Conservation (phyloP, 2,888 invertebrate genomes). For the Lasioglossum malachurum region DNA sequence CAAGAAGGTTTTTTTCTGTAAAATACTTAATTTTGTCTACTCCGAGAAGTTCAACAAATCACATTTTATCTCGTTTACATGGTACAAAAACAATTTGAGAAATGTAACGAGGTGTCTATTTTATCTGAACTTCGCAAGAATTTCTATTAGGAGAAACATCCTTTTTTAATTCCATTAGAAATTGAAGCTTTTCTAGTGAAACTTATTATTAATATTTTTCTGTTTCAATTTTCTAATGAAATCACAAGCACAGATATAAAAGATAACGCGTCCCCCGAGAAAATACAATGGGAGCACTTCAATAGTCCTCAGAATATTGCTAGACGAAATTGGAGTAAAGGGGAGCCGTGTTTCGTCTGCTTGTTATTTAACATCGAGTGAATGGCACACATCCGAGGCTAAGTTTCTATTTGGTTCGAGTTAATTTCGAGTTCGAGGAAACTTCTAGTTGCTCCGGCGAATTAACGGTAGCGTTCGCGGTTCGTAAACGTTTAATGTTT, state of each 20-base stretch:
- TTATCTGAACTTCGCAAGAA: background rate
- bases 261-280: background rate
- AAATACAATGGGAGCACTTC: background rate
- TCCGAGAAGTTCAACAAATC: background rate
- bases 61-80: background rate
- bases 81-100: background rate
- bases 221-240: background rate
- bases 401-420: background rate
- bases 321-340: background rate
- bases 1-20: no score
- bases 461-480: background rate
- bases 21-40: background rate
- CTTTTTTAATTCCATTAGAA: background rate
- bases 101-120: background rate
- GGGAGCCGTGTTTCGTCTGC: background rate
- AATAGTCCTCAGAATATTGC: background rate
- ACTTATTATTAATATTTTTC: background rate
- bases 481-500: background rate
- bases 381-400: background rate
- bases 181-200: background rate
- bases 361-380: background rate
- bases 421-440: background rate
- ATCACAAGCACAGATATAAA: background rate
- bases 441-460: background rate
- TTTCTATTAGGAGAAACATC: background rate